Evolutionary conservation across 2,888 invertebrate genomes (phyloP).

Genomic region (Muscina levida): DNA sequence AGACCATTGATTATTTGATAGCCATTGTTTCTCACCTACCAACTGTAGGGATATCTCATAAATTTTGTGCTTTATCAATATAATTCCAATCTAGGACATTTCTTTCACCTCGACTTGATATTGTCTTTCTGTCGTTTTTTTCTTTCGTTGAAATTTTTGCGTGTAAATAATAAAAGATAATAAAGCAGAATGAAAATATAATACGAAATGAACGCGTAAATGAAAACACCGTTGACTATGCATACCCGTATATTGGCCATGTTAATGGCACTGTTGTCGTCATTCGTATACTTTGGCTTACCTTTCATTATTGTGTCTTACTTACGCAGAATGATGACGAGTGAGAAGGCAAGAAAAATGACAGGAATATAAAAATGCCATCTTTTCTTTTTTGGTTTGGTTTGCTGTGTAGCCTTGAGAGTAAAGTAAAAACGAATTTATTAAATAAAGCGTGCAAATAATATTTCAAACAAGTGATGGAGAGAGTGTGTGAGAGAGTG

Average conservation of each 20-base stretch:
- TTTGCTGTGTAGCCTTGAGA: conserved; percentile 22
- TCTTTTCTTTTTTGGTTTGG: too few relatives aligned
- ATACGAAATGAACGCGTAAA: neutral
- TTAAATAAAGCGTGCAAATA: conserved; percentile 53
- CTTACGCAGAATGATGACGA: neutral
- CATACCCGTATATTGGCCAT: conserved; percentile 21
- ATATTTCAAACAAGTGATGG: conserved; percentile 47
- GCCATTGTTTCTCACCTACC: too few relatives aligned
- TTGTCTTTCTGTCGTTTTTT: too few relatives aligned
- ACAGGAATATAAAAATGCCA: conserved; percentile 5
- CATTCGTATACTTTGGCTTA: neutral
- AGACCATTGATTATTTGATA: too few relatives aligned
- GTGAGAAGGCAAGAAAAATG: neutral
- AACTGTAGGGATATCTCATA: too few relatives aligned
- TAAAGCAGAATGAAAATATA: neutral
- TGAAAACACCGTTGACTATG: conserved; percentile 5
- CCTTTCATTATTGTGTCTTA: neutral
- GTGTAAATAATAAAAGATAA: conserved; percentile 22
- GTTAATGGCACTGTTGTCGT: neutral
- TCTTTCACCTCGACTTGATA: too few relatives aligned
- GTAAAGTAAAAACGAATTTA: conserved; percentile 43
- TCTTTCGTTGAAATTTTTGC: neutral
- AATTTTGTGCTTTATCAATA: too few relatives aligned
- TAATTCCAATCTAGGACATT: too few relatives aligned
- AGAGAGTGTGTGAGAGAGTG: too few relatives aligned